Conservation (phyloP, 2,113 vertebrate genomes). For the Toxostoma redivivum region DNA sequence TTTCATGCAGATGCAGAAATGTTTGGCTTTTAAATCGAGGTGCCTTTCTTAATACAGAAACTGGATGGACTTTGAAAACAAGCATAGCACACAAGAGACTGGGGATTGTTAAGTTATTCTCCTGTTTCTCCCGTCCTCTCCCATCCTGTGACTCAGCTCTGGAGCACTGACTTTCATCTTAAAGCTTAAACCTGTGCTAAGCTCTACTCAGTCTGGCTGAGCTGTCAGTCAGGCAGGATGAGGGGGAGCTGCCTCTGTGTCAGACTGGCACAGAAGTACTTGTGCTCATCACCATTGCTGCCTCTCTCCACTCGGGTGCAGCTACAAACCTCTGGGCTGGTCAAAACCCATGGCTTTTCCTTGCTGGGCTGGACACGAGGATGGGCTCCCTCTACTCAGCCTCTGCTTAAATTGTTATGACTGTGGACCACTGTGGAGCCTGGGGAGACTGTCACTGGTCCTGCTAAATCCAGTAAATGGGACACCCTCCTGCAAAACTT, state of each 20-base stretch:
- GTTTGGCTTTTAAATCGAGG: neutral
- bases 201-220: neutral
- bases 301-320: neutral
- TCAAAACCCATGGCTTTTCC: neutral
- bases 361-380: neutral
- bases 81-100: neutral
- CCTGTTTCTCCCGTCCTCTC: neutral
- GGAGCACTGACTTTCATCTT: neutral
- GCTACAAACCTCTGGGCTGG: neutral
- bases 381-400: neutral
- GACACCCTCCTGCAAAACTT: neutral
- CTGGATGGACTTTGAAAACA: neutral
- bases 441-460: neutral
- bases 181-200: neutral
- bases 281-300: neutral
- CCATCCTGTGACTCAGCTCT: neutral
- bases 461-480: neutral
- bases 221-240: neutral
- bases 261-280: neutral
- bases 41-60: neutral
- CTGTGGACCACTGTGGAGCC: neutral
- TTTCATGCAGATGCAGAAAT: neutral
- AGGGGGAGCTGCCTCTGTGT: neutral
- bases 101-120: accelerated
- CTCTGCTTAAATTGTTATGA: neutral